Evolutionary conservation across 2,113 vertebrate genomes (phyloP), one percentile per base, ranked within the genome.

Genomic region (Nycticorax nycticorax): DNA sequence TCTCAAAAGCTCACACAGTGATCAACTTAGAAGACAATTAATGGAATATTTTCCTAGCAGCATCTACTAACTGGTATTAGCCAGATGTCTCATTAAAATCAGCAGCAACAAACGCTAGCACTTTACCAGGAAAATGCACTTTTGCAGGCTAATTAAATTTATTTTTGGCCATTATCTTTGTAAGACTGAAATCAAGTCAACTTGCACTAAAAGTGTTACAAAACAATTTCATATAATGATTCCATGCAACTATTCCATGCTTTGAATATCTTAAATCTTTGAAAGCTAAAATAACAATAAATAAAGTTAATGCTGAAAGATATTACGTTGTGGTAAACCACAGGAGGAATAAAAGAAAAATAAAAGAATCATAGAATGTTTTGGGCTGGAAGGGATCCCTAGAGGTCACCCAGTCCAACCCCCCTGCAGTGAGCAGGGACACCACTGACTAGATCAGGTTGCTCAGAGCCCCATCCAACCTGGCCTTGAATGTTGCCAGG

Each of bases 61-160:
- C 92, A 89, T 50, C 95, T 91, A 94, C 92, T 95, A 94, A 96
- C 96, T 88, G 88, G 67, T 97, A 97, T 95, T 93, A 92, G 94
- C 94, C 97, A 98, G 97, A 97, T 98, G 97, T 98, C 88, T 96
- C 92, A 96, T 89, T 97, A 96, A 97, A 97, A 96, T 84, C 93
- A 93, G 88, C 85, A 96, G 69, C 89, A 80, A 97, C 95, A 97
- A 95, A 96, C 85, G 22, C 94, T 82, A 90, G 90, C 71, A 97
- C 96, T 96, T 95, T 55, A 94, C 68, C 67, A 95, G 85, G 83
- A 95, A 97, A 98, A 97, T 75, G 92, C 94, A 90, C 86, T 97
- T 97, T 62, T 82, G 59, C 78, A 81, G 92, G 47, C 94, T 97
- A 97, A 96, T 97, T 93, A 78, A 48, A 79, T 95, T 85, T 86